Base-by-base conservation (phyloP, 2,113 vertebrate species). In the Phasianus colchicus region DNA sequence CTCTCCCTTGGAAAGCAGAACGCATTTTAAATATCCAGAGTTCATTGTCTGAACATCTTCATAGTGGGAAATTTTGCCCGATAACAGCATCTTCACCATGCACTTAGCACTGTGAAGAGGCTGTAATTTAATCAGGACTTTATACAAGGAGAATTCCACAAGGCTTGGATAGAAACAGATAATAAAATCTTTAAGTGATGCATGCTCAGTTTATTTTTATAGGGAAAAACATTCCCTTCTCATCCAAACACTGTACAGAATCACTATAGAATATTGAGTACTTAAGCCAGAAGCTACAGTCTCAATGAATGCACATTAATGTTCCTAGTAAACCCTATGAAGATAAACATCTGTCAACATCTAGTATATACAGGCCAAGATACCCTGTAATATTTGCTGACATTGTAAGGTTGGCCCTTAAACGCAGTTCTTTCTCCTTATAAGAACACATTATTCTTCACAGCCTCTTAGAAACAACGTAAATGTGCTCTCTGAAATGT, bases 91-190 rank as follows among this genome's bases (percentile, higher is more conserved):
- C 58, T 93, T 76, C 60, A 82, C 8, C 27, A 79, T 73, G 29
- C 20, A 54, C 48, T 88, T 13, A 7, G 73, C 43, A 61, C 57
- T 65, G 21, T 70, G 38, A 92, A 78, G 50, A 82, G 11, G 16
- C 60, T 86, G 4, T 64, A 82, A 94, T 61, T 88, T 85, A 72
- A 88, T 80, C 38, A 85, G 72, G 36, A 71, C 47, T 78, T 94
- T 71, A 58, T 43, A 66, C 20, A 82, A 22, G 77, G 36, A 74
- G 36, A 89, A 84, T 19, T 85, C 67, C 43, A 70, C 10, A 24
- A 65, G 74, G 54, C 20, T 80, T 93, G 64, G 78, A 83, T 20
- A 80, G 80, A 90, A 95, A 89, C 27, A 94, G 74, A 25, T 61
- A 91, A 91, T 45, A 72, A 73, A 76, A 84, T 48, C 50, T 77